These are phyloP conservation scores for Nomia melanderi DNA, from an alignment of 1,140 invertebrate species.

Conservation along the genomic window DNA sequence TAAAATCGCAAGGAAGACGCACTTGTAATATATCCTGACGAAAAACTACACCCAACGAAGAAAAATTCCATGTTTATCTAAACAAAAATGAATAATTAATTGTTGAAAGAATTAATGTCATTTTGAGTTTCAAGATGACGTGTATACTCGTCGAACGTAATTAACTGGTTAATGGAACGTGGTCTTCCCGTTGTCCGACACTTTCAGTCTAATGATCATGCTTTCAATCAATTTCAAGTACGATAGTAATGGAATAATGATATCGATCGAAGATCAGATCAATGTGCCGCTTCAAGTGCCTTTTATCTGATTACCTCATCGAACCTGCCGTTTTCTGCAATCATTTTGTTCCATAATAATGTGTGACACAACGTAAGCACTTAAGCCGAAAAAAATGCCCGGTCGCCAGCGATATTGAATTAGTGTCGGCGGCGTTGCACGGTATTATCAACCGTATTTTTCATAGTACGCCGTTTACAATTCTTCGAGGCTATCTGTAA, in stretches of 20 bases:
- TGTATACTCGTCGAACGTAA: too few species aligned
- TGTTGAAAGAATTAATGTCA: too few species aligned
- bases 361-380: background rate
- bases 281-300: background rate
- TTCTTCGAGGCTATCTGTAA: background rate
- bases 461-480: background rate
- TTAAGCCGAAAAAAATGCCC: constrained; percentile 9
- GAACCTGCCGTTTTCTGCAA: background rate
- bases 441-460: constrained; percentile 18
- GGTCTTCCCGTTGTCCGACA: background rate
- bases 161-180: background rate
- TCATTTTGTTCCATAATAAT: constrained; percentile 17
- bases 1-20: too few species aligned
- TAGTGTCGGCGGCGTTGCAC: background rate
- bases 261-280: constrained; percentile 11
- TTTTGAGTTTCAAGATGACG: too few species aligned
- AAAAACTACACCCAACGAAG: too few species aligned
- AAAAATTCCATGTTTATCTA: too few species aligned
- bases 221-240: background rate
- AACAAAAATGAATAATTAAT: too few species aligned
- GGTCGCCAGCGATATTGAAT: constrained; percentile 3
- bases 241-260: background rate
- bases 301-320: constrained; percentile 34
- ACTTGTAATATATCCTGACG: too few species aligned
- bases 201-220: background rate